Percentiles rank a stretch among this genome's conserved stretches.
Evolutionary conservation across 2,888 invertebrate species (phyloP).

Genomic region (Achlya flavicornis): DNA sequence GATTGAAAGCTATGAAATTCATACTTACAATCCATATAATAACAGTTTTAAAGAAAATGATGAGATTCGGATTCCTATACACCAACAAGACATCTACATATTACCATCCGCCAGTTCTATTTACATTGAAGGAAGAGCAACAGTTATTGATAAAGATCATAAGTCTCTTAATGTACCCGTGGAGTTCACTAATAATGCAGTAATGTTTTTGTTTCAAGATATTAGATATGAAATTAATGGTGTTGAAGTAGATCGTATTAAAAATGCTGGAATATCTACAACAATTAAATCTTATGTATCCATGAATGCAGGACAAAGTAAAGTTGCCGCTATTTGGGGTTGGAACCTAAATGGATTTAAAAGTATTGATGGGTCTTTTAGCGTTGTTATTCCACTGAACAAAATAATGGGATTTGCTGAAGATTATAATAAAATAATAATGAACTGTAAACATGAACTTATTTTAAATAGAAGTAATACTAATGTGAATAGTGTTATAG

Average conservation of each 20-base stretch:
- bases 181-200: constrained; percentile 19
- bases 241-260: constrained; percentile 24
- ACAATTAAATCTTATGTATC: constrained; percentile 18
- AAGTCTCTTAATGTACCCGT: constrained; percentile 14
- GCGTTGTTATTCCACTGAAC: constrained; percentile 11
- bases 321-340: constrained; percentile 35
- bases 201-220: constrained; percentile 23
- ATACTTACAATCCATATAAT: constrained; percentile 27
- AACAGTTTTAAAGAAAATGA: constrained; percentile 28
- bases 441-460: constrained; percentile 59
- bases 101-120: constrained; percentile 27
- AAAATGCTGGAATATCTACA: constrained; percentile 17
- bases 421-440: constrained; percentile 52
- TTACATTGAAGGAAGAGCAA: constrained; percentile 20
- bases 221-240: constrained; percentile 24
- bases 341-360: no score
- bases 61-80: constrained; percentile 29
- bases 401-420: constrained; percentile 29
- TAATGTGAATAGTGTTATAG: constrained; percentile 37
- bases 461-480: constrained; percentile 45
- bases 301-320: constrained; percentile 34
- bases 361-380: constrained; percentile 31
- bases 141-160: constrained; percentile 12
- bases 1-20: constrained; percentile 24
- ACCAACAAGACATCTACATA: constrained; percentile 24